Evolutionary conservation across 2,797 vertebrate genomes (phyloP).

Genomic region (Lates japonicus): DNA sequence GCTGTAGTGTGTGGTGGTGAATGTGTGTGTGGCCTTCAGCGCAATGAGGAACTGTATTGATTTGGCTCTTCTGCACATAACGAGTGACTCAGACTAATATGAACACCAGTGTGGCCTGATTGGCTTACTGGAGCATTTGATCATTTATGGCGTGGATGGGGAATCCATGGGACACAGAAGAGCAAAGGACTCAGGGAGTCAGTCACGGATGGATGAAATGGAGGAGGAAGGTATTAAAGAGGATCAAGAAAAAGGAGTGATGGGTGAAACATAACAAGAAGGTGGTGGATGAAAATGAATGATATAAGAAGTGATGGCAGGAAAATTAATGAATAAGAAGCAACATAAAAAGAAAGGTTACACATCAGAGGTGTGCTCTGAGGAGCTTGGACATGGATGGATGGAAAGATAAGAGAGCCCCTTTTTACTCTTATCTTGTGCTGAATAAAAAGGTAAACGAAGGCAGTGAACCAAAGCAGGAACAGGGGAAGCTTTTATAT

Average conservation of each 20-base stretch:
- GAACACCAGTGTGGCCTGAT: constrained; percentile 52
- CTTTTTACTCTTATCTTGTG: constrained; percentile 17
- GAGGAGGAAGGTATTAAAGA: constrained; percentile 43
- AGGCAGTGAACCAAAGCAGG: constrained; percentile 16
- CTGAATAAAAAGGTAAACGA: constrained; percentile 32
- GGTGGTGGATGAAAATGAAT: constrained; percentile 43
- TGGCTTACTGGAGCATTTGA: constrained; percentile 56
- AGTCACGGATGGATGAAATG: constrained; percentile 39
- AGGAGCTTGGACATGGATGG: constrained; percentile 34
- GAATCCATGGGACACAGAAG: constrained; percentile 36
- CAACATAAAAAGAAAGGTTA: constrained; percentile 29
- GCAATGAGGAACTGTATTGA: constrained; percentile 58
- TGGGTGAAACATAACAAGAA: constrained; percentile 28
- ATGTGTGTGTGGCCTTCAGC: constrained; percentile 34
- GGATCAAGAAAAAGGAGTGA: constrained; percentile 27
- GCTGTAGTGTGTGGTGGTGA: constrained; percentile 13
- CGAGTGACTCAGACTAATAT: constrained; percentile 57
- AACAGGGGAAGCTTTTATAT: background rate
- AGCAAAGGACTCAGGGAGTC: constrained; percentile 28
- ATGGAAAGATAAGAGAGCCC: constrained; percentile 35
- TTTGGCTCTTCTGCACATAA: constrained; percentile 59
- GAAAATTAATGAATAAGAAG: constrained; percentile 15
- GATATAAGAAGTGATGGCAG: constrained; percentile 25
- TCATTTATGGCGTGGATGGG: constrained; percentile 41
- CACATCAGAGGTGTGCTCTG: background rate